A percentile compares a stretch with the other conserved stretches of the same genome.
Conservation (phyloP, 2,797 vertebrate species). For the Micromesistius poutassou region DNA sequence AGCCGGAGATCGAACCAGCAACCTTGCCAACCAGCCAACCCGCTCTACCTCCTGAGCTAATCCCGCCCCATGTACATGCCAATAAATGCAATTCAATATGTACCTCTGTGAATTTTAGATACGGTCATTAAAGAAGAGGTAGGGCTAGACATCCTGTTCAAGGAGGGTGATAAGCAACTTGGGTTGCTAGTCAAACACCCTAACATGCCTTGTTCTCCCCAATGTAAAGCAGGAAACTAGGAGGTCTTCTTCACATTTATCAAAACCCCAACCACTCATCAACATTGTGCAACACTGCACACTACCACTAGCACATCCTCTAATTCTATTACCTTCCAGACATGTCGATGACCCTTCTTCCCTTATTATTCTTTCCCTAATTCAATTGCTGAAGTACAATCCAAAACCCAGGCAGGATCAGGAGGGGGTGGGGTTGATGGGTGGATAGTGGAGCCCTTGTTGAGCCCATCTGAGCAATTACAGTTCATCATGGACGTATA, state of each 20-base stretch:
- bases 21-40: too few species aligned
- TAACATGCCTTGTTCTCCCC: background rate
- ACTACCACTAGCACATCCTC: constrained; percentile 25
- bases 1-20: too few species aligned
- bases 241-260: background rate
- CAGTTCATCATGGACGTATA: constrained; percentile 37
- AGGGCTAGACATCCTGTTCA: background rate
- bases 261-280: background rate
- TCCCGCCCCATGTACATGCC: background rate
- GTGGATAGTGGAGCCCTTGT: constrained; percentile 36
- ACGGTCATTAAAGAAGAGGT: background rate
- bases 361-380: too few species aligned
- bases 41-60: too few species aligned
- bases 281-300: background rate
- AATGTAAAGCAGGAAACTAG: background rate
- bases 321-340: constrained; percentile 45
- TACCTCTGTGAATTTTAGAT: background rate
- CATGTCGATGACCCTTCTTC: constrained; percentile 41
- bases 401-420: constrained; percentile 17
- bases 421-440: background rate
- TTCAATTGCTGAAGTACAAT: constrained; percentile 28
- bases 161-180: background rate
- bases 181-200: background rate
- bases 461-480: constrained; percentile 32
- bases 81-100: background rate